Evolutionary conservation across 2,113 vertebrate species (phyloP), one percentile per base, ranked within the genome.

Genomic region (Tauraco erythrolophus): DNA sequence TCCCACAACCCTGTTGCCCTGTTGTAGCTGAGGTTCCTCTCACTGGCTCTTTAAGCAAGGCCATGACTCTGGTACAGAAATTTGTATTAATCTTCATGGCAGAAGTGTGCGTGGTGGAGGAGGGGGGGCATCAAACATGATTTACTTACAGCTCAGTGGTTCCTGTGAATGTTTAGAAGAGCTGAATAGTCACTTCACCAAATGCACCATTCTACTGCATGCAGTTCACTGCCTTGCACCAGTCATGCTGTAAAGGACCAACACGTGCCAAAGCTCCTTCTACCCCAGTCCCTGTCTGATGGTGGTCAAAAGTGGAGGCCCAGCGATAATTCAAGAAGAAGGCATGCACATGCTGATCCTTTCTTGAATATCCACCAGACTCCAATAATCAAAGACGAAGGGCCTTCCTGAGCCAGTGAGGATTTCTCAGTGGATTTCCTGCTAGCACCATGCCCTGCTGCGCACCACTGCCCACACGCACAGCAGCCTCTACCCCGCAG

Each of bases 341-440:
- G 14, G 2, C 17, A 25, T 13, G 18, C 17, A 39, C 37, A 39
- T 10, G 23, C 27, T 18, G 19, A 43, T 37, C 24, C 13, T 22
- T 65, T 19, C 37, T 27, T 53, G 30, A 71, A 83, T 10, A 53
- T 2, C 12, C 6, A 7, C 30, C 7, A 18, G 37, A 39, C 33
- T 27, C 43, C 65, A 37, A 7, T 1, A 48, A 33, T 10, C 1
- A 0, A 17, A 60, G 51, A 30, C 1, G 0, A 31, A 50, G 24
- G 48, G 54, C n/a, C 23, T 54, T 79, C 53, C 46, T 46, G 16
- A 74, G 27, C 30, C 23, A 48, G 25, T 7, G 1, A n/a, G 17
- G 2, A n/a, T n/a, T 45, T 71, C 45, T 78, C 21, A 7, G n/a
- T 22, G 35, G 54, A 37, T 75, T 75, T 75, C 56, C 54, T 57